These are phyloP conservation scores for Muraenolepis orangiensis DNA, from an alignment of 2,797 vertebrate genomes.

Conservation along the genomic window DNA sequence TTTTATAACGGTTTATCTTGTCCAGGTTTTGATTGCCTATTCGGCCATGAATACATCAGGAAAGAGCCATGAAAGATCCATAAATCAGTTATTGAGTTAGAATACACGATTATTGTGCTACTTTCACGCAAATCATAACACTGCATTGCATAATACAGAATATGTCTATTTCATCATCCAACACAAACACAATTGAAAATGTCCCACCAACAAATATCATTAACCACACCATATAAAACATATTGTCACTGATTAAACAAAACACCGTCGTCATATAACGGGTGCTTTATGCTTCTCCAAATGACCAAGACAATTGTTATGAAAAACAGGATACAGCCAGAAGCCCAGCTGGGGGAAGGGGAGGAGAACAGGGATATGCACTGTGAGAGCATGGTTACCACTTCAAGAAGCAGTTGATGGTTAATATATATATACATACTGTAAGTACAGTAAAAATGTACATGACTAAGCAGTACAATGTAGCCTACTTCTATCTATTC, in stretches of 20 bases:
- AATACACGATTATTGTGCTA: not conserved
- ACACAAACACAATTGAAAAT: not conserved
- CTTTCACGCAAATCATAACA: not conserved
- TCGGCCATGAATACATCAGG: not conserved
- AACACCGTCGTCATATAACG: conserved; percentile 49
- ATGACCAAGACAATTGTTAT: conserved; percentile 59
- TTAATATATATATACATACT: too few relatives aligned
- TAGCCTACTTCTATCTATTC: too few relatives aligned
- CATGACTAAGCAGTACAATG: too few relatives aligned
- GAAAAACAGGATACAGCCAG: conserved; percentile 54
- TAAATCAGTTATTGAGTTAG: conserved; percentile 25
- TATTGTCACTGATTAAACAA: not conserved
- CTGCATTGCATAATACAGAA: not conserved
- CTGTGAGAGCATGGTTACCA: not conserved
- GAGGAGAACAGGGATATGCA: conserved; percentile 8
- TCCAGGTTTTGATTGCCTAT: not conserved
- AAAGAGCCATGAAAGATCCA: conserved; percentile 23
- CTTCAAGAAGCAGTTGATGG: too few relatives aligned
- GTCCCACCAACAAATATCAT: not conserved
- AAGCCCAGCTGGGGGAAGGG: conserved; percentile 50
- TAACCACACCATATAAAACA: not conserved
- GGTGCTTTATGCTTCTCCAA: conserved; percentile 66
- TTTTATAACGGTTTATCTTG: conserved; percentile 21
- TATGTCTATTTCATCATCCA: not conserved
- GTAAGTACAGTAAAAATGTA: too few relatives aligned